Evolutionary conservation across 2,888 invertebrate genomes (phyloP), one percentile per base, ranked within the genome.

Genomic region (Yponomeuta malinellus): DNA sequence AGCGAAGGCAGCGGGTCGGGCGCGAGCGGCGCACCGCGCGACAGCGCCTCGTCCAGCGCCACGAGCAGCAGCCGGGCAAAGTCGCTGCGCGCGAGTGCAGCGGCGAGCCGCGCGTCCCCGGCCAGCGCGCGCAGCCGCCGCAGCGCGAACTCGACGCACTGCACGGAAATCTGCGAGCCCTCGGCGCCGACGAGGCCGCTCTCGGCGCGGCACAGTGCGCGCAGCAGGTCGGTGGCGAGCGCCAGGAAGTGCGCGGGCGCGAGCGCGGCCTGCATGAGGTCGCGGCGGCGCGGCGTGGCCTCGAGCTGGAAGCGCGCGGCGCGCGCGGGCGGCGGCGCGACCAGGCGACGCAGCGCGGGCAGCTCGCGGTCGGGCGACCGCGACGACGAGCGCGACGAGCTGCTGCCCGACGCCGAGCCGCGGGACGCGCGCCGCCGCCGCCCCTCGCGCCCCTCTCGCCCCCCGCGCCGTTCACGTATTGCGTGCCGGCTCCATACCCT

Each of bases 1-100:
- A 94, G 87, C 93, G 94, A 93, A 3, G 94, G 94, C n/a, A 95
- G 76, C 43, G 94, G 88, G 0, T 94, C 94, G 76, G 93, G 93
- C 75, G 93, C 93, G 67, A 94, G 93, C 10, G 94, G 86, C 68
- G 94, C 93, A 6, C 93, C 84, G 69, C 93, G 86, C 10, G 90
- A 79, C 15, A 93, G 81, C 0, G 93, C 93, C 74, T 93, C 93
- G 73, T 94, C 93, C 71, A 95, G 76, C 0, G 94, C 91, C 10
- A 92, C 92, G 31, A 94, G 88, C 72, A 95, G 87, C 0, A 95
- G 82, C 75, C 93, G 93, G 0, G 93, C 93, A 33, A 94, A 80
- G 0, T 93, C 92, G 0, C 93, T 90, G 77, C 94, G 94, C 2
- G 94, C 82, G 9, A 83, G 85, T 0, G 93, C 90, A 8, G 86